Conservation (phyloP, 2,888 invertebrate species). For the Erpobdella octoculata region DNA sequence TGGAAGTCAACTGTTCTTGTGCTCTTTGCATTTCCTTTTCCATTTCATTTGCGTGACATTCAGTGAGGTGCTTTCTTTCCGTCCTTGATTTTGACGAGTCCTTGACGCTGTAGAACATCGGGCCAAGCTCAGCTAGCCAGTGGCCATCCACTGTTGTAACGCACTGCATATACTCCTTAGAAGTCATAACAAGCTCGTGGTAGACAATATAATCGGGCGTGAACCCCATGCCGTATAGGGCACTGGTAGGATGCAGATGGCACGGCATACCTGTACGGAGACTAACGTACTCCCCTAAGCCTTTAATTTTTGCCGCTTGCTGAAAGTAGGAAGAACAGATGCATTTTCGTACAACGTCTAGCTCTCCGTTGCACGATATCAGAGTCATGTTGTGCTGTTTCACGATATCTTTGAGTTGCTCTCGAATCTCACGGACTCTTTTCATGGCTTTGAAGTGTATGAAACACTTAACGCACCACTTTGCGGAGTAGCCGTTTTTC, state of each 20-base stretch:
- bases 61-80: constrained; percentile 66
- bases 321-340: constrained; percentile 98
- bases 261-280: constrained; percentile 94
- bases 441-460: constrained; percentile 96
- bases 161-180: constrained; percentile 96
- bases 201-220: constrained; percentile 98
- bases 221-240: constrained; percentile 90
- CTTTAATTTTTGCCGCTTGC: constrained; percentile 64
- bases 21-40: constrained; percentile 91
- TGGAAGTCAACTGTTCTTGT: constrained; percentile 75
- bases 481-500: constrained; percentile 77
- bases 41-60: constrained; percentile 84
- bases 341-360: constrained; percentile 95
- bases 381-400: constrained; percentile 85
- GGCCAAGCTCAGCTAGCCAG: constrained; percentile 95
- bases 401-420: constrained; percentile 91
- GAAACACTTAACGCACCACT: constrained; percentile 96
- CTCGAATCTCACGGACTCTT: constrained; percentile 86
- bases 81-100: constrained; percentile 66
- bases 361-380: constrained; percentile 85
- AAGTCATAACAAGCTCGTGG: constrained; percentile 97
- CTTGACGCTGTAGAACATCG: constrained; percentile 81
- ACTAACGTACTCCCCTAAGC: constrained; percentile 97
- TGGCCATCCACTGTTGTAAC: constrained; percentile 96
- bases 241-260: constrained; percentile 95